Base-by-base conservation (phyloP, 2,113 vertebrate species). In the Scomber japonicus region DNA sequence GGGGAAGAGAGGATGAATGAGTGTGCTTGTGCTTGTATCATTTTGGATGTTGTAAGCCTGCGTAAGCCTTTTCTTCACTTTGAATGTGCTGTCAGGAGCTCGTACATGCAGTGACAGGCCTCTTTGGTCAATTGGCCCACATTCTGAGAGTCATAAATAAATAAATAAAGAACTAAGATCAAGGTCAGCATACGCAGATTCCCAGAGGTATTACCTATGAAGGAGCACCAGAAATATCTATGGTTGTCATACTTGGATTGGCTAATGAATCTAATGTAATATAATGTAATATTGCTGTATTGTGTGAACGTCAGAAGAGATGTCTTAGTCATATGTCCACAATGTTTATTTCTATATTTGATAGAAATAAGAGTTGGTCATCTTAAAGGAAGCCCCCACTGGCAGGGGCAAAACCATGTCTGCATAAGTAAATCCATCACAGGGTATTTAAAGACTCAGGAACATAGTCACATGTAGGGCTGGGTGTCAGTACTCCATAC, bases 121-220 rank as follows among this genome's bases (percentile, higher is more conserved):
- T 59, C 57, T 74, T 46, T 71, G n/a, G 24, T 53, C 67, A 88
- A 65, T 82, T 72, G 85, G 68, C 21, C 45, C 46, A 74, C 49
- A 67, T 67, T 73, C 35, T 74, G 2, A 68, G 16, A 66, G 35
- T 13, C 71, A 71, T 61, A 79, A 49, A 73, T 66, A 12, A 49
- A 73, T 66, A 12, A 48, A 40, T 49, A 62, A 80, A n/a, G 24
- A 27, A 27, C 24, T 40, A 40, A 40, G 35, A 40, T 9, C 35
- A 40, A 40, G 35, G 35, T n/a, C 19, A 44, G 44, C 44, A 53
- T 21, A 14, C 27, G 44, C 45, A 2, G 19, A 54, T 14, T 31
- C 11, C 2, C 46, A 54, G 8, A 70, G 31, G 21, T 7, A 31
- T 54, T n/a, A 30, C 48, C 21, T 35, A 19, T 48, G 30, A 27